Percentiles rank a stretch among this genome's conserved stretches.
These are phyloP conservation scores for Melikaiella ostensackeni DNA, from an alignment of 2,888 invertebrate species.

Conservation along the genomic window DNA sequence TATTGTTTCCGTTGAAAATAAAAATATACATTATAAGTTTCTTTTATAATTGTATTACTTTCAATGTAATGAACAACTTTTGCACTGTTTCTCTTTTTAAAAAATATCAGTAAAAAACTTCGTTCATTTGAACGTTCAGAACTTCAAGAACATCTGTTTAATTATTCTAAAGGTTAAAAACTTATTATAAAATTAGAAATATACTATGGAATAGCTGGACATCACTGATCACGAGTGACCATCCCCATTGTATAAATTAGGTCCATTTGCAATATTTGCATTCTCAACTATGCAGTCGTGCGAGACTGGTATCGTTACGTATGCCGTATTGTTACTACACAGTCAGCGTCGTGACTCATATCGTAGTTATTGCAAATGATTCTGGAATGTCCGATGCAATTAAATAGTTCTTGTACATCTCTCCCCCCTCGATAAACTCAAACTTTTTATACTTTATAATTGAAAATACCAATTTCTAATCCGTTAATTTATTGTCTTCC, in stretches of 20 bases:
- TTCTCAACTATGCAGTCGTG: constrained; percentile 23
- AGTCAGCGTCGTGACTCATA: constrained; percentile 32
- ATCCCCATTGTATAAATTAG: neutral
- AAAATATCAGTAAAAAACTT: too few species aligned
- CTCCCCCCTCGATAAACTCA: neutral
- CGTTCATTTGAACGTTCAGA: too few species aligned
- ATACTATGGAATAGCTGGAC: neutral
- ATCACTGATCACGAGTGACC: neutral
- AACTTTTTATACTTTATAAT: neutral
- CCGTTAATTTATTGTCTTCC: neutral
- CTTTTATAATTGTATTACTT: too few species aligned
- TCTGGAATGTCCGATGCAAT: constrained; percentile 29
- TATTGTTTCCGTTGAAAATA: too few species aligned
- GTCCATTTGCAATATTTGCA: constrained; percentile 7
- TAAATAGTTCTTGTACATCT: constrained; percentile 7
- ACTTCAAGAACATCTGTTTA: too few species aligned
- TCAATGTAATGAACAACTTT: too few species aligned
- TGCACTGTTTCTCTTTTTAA: too few species aligned
- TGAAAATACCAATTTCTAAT: neutral
- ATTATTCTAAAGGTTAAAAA: too few species aligned
- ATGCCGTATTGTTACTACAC: constrained; percentile 1
- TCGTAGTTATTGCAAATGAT: constrained; percentile 34
- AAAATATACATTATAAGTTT: too few species aligned
- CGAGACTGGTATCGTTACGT: constrained; percentile 8
- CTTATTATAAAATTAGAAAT: neutral